A percentile compares a stretch with the other conserved stretches of the same genome.
Conservation (phyloP, 2,888 invertebrate genomes). For the Drosophila leonis region DNA sequence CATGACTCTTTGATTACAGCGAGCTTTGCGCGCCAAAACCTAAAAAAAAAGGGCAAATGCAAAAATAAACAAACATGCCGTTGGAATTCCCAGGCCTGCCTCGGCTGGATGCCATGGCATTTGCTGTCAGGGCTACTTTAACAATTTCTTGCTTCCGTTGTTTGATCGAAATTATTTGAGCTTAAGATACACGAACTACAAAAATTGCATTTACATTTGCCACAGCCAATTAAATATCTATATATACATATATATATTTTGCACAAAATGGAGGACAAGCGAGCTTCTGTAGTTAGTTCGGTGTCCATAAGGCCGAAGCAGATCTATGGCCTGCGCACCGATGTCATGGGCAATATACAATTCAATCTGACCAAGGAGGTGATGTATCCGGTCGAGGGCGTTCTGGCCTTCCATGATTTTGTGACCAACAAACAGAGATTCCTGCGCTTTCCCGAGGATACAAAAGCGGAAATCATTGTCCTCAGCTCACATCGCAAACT, state of each 20-base stretch:
- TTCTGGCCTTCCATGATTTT: constrained; percentile 91
- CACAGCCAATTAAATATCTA: constrained; percentile 1
- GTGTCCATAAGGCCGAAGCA: constrained; percentile 83
- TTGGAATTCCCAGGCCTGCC: constrained; percentile 10
- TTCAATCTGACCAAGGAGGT: constrained; percentile 91
- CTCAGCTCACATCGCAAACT: constrained; percentile 83
- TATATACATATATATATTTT: constrained; percentile 33
- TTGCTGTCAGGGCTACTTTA: constrained; percentile 67
- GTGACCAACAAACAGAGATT: constrained; percentile 90
- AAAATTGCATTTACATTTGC: constrained; percentile 28
- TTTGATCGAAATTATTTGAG: constrained; percentile 67
- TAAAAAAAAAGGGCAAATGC: not conserved
- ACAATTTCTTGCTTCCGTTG: constrained; percentile 53
- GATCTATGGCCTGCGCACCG: constrained; percentile 84
- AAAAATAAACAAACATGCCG: constrained; percentile 11
- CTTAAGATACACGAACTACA: constrained; percentile 18
- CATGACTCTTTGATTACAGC: constrained; percentile 52
- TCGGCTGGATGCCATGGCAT: constrained; percentile 68
- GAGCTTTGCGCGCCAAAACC: constrained; percentile 37
- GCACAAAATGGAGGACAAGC: constrained; percentile 63
- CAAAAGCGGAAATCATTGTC: constrained; percentile 78
- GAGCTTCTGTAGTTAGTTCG: constrained; percentile 37
- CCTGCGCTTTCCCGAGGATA: constrained; percentile 86
- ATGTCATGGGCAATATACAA: constrained; percentile 89
- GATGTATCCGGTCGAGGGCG: constrained; percentile 92